Base-by-base conservation (phyloP, 2,888 invertebrate genomes). In the Rotaria socialis region DNA sequence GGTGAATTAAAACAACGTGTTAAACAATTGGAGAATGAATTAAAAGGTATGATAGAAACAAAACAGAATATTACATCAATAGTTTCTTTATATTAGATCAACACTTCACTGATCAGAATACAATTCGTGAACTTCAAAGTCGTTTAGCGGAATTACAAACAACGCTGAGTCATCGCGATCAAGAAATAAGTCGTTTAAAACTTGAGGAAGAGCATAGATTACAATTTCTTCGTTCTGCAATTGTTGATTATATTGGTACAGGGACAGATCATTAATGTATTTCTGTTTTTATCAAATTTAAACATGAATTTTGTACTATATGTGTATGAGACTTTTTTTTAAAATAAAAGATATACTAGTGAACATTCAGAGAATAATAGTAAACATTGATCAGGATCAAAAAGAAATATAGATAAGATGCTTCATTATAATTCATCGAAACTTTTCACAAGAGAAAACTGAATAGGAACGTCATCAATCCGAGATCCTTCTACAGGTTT, bases 1-100 rank as follows among this genome's bases (percentile, higher is more conserved):
- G 86, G 85, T 47, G 84, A 86, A 58, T 75, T 47, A 8, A 86
- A 86, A 41, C n/a, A 74, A 24, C 74, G 58, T 55, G 60, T 85
- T 4, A 85, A 85, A 50, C 85, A 85, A 27, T 55, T 85, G 47
- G 85, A 86, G 41, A 47, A 85, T 56, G 75, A 85, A 16, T 74
- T 86, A 35, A 86, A 86, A 85, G 85, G 86, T 86, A 75, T 11
- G 27, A 16, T 19, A 16, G 16, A 55, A 35, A 35, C 35, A 35
- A 35, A 35, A 35, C 35, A 35, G 35, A 35, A 35, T 35, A 35
- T 2, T 35, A 35, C 35, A 35, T 35, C 35, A 35, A 35, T 35
- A 35, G 1, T 35, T 35, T 35, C 35, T 35, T 35, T 35, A 35
- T 35, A 35, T 35, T 67, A 67, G 67, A 67, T 67, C 67, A 67